phyloP scores from a whole-genome alignment of 2,797 vertebrate genomes.

The Myiotriccus ornatus region DNA sequence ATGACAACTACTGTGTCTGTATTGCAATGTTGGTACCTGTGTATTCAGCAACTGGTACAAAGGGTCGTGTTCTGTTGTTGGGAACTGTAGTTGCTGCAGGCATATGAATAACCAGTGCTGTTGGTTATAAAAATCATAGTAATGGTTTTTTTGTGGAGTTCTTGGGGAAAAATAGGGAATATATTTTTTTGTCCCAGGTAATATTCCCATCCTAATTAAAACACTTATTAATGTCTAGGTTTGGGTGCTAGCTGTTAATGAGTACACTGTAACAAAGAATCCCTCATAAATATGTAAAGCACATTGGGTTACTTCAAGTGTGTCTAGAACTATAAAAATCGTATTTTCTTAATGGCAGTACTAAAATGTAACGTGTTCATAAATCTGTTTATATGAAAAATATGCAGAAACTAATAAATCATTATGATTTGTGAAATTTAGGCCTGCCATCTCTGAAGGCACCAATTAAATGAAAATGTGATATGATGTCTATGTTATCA shows the following conservation, averaged over 20 bases:
- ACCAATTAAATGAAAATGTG: neutral
- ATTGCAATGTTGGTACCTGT: neutral
- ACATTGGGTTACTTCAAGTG: neutral
- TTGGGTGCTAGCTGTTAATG: neutral
- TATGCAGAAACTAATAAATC: conserved; percentile 25
- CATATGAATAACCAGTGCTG: neutral
- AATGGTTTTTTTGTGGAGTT: neutral
- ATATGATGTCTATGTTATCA: neutral
- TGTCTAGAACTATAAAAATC: conserved; percentile 26
- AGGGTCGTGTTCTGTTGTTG: neutral
- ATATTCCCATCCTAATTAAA: conserved; percentile 2
- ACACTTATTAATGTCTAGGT: neutral
- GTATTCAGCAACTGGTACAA: neutral
- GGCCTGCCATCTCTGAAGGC: neutral
- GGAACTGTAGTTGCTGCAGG: neutral
- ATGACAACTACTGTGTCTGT: neutral
- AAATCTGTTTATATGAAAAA: conserved; percentile 28
- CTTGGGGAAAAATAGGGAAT: neutral
- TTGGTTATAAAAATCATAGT: neutral
- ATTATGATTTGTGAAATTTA: neutral
- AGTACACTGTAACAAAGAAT: neutral
- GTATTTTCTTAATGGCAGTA: conserved; percentile 12
- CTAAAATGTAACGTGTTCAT: neutral
- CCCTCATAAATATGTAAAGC: conserved; percentile 8
- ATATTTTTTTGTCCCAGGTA: neutral